phyloP scores from a whole-genome alignment of 2,113 vertebrate genomes.

The Ptilorrhoa leucosticta region DNA sequence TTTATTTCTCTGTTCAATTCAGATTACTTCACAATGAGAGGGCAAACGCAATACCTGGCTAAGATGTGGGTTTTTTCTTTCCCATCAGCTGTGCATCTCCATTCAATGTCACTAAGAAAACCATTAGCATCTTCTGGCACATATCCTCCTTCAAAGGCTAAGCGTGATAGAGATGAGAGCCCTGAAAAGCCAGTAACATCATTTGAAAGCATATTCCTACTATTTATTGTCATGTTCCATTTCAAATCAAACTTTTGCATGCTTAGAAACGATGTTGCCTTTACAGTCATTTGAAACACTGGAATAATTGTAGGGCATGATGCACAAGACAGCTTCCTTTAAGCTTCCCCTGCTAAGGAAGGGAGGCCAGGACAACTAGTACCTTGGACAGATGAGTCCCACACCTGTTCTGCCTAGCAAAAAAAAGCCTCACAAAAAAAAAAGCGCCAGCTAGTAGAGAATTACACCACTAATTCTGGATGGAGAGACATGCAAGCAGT shows the following conservation, averaged over 20 bases:
- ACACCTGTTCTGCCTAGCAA: background rate
- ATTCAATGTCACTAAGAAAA: background rate
- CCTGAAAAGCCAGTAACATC: background rate
- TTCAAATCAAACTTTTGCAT: background rate
- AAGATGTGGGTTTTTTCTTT: background rate
- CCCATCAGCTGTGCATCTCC: background rate
- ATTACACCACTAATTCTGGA: too few relatives aligned
- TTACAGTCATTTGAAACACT: background rate
- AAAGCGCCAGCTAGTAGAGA: background rate
- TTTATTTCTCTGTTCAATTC: background rate
- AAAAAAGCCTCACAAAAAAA: background rate
- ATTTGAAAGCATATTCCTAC: background rate
- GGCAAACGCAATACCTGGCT: background rate
- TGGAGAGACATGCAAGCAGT: background rate
- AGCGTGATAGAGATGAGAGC: background rate
- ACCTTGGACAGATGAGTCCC: background rate
- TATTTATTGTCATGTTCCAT: background rate
- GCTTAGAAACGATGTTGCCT: background rate
- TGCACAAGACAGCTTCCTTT: background rate
- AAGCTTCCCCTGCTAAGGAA: background rate
- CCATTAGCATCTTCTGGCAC: background rate
- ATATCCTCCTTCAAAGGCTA: background rate
- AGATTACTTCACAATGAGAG: background rate
- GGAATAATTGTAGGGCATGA: background rate
- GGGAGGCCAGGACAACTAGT: background rate